phyloP scores from a whole-genome alignment of 2,888 invertebrate species.

The Slavum lentiscoides region DNA sequence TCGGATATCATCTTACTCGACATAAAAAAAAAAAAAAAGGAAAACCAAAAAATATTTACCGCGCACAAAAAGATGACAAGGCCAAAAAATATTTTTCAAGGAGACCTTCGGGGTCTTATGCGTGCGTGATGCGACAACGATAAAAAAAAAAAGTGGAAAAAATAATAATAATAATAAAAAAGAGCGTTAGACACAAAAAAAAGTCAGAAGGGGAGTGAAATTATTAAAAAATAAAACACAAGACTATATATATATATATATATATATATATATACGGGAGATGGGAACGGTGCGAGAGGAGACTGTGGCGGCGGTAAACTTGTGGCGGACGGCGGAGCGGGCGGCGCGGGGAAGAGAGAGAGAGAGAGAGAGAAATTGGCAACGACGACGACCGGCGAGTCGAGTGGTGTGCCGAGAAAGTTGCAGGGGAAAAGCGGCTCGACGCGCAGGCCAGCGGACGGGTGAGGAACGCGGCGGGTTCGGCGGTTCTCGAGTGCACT shows the following conservation, averaged over 20 bases:
- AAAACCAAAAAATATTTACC: constrained; percentile 15
- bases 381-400: constrained; percentile 51
- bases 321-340: background rate
- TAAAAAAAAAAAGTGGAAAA: constrained; percentile 4
- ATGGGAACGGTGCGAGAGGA: too few species aligned
- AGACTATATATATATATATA: constrained; percentile 5
- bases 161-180: constrained; percentile 7
- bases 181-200: constrained; percentile 51
- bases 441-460: background rate
- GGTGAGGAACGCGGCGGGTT: background rate
- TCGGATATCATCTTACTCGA: constrained; percentile 44
- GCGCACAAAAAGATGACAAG: constrained; percentile 48
- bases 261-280: background rate
- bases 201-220: constrained; percentile 51
- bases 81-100: constrained; percentile 53
- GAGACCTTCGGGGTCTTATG: constrained; percentile 44
- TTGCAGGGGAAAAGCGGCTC: constrained; percentile 20
- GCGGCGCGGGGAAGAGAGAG: constrained; percentile 28
- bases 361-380: constrained; percentile 48
- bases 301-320: background rate
- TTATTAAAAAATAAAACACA: constrained; percentile 53
- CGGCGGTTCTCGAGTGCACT: constrained; percentile 42
- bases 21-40: constrained; percentile 40
- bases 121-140: constrained; percentile 37
- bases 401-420: constrained; percentile 52